Evolutionary conservation across 1,140 invertebrate species (phyloP), one percentile per base, ranked within the genome.

Genomic region (Lordiphosa collinella): DNA sequence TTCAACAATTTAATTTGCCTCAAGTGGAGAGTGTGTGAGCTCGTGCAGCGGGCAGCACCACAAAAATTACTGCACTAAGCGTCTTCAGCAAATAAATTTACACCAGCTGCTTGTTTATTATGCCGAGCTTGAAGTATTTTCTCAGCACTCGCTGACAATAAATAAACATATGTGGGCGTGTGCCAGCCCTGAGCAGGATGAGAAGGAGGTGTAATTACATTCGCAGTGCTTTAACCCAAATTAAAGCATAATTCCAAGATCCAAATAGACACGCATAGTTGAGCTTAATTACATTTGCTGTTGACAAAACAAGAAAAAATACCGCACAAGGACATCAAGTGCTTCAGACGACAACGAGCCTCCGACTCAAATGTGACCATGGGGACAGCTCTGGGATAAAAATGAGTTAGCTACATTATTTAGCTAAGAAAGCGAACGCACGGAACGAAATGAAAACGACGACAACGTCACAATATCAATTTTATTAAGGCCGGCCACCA

Each of bases 321-420:
- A 44, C 11, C 48, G 41, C 64, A 43, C 65, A 68, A 68, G 63
- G 55, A 40, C 64, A 53, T 68, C 63, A 68, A 51, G 62, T 46
- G 40, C 48, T 68, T 68, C 64, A 68, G 65, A 67, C 53, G 63
- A 63, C 63, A 51, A 67, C 63, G 34, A 51, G 66, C 34, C 35
- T 50, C 29, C 31, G 29, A 48, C 54, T 55, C 29, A 44, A 80
- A 80, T 71, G 65, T 61, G 52, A 56, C 76, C 76, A 36, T 67
- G 71, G 71, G 71, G 63, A 71, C 55, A 41, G 6, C 14, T 52
- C 55, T 75, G 29, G 57, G 54, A 50, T 56, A 71, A 76, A 82
- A 82, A 80, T 82, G 71, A 80, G 75, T 75, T 80, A 82, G 71
- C 75, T 59, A 75, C 76, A 71, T 80, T 80, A 80, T 76, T 69